Evolutionary conservation across 2,797 vertebrate species (phyloP).

Genomic region (Urophycis tenuis): DNA sequence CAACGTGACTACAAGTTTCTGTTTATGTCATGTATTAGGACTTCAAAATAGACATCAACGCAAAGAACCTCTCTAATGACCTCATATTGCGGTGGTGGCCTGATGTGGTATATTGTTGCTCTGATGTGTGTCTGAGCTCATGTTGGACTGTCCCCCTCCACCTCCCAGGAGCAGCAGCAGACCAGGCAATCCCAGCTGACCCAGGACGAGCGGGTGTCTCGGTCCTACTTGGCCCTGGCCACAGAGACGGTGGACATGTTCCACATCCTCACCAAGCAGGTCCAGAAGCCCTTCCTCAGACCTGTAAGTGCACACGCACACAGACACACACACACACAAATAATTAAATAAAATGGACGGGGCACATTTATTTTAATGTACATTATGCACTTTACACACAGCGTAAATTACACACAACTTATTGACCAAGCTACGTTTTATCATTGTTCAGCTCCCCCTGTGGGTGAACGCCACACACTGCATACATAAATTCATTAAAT

Average conservation of each 20-base stretch:
- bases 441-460: background rate
- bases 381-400: too few relatives aligned
- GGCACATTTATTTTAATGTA: background rate
- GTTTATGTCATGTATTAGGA: background rate
- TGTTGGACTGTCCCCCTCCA: background rate
- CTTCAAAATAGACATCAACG: background rate
- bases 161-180: constrained; percentile 90
- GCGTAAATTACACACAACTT: too few relatives aligned
- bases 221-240: constrained; percentile 93
- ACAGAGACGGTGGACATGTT: constrained; percentile 99
- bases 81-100: background rate
- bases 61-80: background rate
- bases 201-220: constrained; percentile 95
- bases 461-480: background rate
- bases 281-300: constrained; percentile 98
- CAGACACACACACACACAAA: background rate
- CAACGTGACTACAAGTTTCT: too few relatives aligned
- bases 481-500: background rate
- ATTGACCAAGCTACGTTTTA: too few relatives aligned
- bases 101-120: background rate
- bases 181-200: constrained; percentile 94
- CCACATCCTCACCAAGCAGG: constrained; percentile 98
- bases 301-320: constrained; percentile 77
- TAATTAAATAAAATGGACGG: background rate
- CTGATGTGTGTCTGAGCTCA: too few relatives aligned